phyloP scores from a whole-genome alignment of 2,797 vertebrate species.

The Sarcophilus harrisii region DNA sequence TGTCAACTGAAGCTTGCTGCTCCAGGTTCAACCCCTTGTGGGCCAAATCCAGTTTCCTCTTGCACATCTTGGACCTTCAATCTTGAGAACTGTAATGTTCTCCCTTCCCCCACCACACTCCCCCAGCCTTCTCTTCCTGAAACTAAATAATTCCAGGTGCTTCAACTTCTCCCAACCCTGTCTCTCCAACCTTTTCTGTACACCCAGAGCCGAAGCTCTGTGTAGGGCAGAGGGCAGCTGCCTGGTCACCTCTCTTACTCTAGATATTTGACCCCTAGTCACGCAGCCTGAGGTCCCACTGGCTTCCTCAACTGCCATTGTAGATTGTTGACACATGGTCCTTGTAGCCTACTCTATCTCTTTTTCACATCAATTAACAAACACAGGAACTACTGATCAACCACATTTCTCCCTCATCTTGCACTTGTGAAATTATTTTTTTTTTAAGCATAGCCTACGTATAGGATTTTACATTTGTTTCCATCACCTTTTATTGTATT shows the following conservation, averaged over 20 bases:
- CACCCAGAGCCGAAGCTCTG: background rate
- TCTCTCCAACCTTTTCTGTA: background rate
- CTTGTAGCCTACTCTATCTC: background rate
- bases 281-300: background rate
- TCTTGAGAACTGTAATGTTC: background rate
- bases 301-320: background rate
- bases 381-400: background rate
- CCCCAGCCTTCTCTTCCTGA: background rate
- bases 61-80: background rate
- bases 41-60: background rate
- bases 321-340: background rate
- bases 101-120: background rate
- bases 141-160: background rate
- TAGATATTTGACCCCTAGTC: background rate
- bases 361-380: background rate
- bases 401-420: background rate
- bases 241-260: background rate
- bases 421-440: background rate
- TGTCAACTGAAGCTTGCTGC: background rate
- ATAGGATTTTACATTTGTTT: background rate
- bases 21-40: background rate
- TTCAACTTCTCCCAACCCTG: background rate
- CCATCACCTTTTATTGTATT: background rate
- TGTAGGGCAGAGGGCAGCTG: background rate
- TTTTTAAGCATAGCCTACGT: too few species aligned